phyloP scores from a whole-genome alignment of 2,888 invertebrate species.

The Ryuthela nishihirai region DNA sequence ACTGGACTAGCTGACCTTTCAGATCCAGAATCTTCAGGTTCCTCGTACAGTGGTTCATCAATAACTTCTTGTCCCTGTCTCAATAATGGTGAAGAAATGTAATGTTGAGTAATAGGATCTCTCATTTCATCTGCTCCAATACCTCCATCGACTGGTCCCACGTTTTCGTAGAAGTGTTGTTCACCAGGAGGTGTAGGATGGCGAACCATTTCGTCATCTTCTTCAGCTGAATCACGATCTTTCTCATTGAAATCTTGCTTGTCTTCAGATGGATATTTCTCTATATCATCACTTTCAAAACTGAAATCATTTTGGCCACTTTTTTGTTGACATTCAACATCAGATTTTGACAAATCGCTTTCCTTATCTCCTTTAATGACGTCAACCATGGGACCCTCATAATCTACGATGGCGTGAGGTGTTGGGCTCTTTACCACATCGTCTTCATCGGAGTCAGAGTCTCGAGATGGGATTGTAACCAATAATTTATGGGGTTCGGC shows the following conservation, averaged over 20 bases:
- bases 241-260: constrained; percentile 29
- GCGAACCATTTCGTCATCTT: constrained; percentile 37
- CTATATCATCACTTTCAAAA: not conserved
- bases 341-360: not conserved
- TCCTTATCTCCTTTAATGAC: not conserved
- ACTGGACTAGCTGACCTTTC: constrained; percentile 27
- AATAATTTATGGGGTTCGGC: constrained; percentile 6
- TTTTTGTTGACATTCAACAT: too few relatives aligned
- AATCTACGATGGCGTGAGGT: constrained; percentile 28
- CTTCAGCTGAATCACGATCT: constrained; percentile 29
- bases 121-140: constrained; percentile 19
- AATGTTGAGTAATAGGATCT: constrained; percentile 31
- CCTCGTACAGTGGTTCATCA: constrained; percentile 38
- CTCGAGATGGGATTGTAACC: not conserved
- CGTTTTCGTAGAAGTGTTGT: constrained; percentile 17
- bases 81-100: constrained; percentile 20
- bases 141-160: constrained; percentile 1
- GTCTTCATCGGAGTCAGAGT: constrained; percentile 22
- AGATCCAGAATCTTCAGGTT: constrained; percentile 33
- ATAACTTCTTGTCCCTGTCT: constrained; percentile 10
- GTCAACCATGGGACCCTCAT: constrained; percentile 19
- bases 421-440: constrained; percentile 33
- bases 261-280: constrained; percentile 1
- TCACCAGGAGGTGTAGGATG: constrained; percentile 35
- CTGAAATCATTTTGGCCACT: not conserved